A percentile compares a stretch with the other conserved stretches of the same genome.
These are phyloP conservation scores for Octopus bimaculoides DNA, from an alignment of 1,140 invertebrate genomes.

Conservation along the genomic window DNA sequence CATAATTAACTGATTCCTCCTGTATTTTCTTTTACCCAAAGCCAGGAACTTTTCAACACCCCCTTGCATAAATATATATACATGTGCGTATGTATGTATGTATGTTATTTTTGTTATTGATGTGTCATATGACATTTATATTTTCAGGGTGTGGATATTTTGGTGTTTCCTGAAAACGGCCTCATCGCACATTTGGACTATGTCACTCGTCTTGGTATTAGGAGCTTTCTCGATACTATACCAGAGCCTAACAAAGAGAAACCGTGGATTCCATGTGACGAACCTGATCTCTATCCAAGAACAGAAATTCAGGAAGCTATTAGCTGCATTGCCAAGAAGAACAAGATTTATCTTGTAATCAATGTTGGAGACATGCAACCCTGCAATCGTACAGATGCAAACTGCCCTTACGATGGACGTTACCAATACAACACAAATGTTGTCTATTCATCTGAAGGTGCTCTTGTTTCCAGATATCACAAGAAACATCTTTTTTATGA, in stretches of 20 bases:
- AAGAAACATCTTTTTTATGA: conserved; percentile 63
- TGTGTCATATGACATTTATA: too few species aligned
- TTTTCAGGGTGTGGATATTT: conserved; percentile 56
- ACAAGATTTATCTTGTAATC: conserved; percentile 66
- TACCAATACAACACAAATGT: conserved; percentile 75
- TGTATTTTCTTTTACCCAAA: too few species aligned
- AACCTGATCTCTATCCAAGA: neutral
- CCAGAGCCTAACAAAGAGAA: conserved; percentile 22
- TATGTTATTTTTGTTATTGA: too few species aligned
- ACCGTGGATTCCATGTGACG: conserved; percentile 27
- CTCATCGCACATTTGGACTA: conserved; percentile 47
- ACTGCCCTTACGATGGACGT: conserved; percentile 56
- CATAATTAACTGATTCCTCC: too few species aligned
- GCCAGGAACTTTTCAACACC: too few species aligned
- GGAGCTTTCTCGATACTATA: conserved; percentile 28
- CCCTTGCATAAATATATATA: too few species aligned
- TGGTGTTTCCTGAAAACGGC: conserved; percentile 78
- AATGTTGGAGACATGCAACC: conserved; percentile 69
- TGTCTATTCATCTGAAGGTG: conserved; percentile 67
- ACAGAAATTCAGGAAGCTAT: conserved; percentile 18
- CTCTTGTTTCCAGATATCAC: conserved; percentile 66
- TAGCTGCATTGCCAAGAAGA: conserved; percentile 61
- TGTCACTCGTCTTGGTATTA: conserved; percentile 19
- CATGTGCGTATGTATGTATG: too few species aligned
- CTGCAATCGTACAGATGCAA: conserved; percentile 57